Evolutionary conservation across 2,797 vertebrate genomes (phyloP), one percentile per base, ranked within the genome.

Genomic region (Aulostomus chinensis): DNA sequence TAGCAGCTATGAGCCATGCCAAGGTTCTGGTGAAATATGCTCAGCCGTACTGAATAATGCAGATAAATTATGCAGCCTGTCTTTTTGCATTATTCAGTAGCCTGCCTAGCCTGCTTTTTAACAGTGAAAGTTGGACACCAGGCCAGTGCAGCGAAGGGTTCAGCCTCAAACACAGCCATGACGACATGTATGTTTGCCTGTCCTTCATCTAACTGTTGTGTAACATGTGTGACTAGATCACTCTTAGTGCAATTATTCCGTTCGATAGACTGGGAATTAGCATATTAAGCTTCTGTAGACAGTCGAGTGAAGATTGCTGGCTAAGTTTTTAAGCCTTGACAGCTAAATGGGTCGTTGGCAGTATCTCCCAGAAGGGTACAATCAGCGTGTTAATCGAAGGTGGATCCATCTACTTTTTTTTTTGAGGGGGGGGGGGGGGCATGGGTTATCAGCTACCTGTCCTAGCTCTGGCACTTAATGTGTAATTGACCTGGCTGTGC

Each of bases 51-150:
- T 81, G 76, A 83, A 83, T 59, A 85, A 68, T 60, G 66, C 46
- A 32, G 71, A 90, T 91, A 55, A 91, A 91, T 92, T 86, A 91
- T 92, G 86, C 85, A 90, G 72, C 46, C 41, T 38, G 26, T 48
- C 28, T 26, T 25, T 3, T 78, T 92, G 40, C 33, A 90, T 92
- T 88, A 91, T 92, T 92, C 52, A 91, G 60, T 22, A 52, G 58
- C 57, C 36, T 21, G 55, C 55, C 36, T 21, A 39, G 56, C 38
- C 73, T 80, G 70, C 74, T 69, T 84, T 86, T 81, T 76, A 78
- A 82, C 73, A 25, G 65, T 60, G 68, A 83, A 81, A 54, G 48
- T 61, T 64, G 80, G 84, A 80, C 74, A 11, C 4, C 12, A 2
- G 20, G 57, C 76, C 68, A 71, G 39, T 37, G 37, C 43, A 55